Percentiles rank a stretch among this genome's conserved stretches.
phyloP scores from a whole-genome alignment of 1,140 invertebrate species.

The Catajapyx aquilonaris region DNA sequence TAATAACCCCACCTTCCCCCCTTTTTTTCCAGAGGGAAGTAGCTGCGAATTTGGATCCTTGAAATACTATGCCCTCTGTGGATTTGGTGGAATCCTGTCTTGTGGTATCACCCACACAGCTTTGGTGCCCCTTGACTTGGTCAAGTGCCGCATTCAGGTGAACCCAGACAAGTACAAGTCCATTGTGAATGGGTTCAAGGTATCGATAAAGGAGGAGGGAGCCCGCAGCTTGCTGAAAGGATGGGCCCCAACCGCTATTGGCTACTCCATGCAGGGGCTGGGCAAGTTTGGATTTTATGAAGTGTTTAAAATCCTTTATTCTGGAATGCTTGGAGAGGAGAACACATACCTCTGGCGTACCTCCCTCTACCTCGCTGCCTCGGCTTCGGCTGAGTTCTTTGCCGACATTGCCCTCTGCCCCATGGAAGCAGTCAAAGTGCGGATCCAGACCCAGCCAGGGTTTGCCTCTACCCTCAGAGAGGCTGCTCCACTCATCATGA shows the following conservation, averaged over 20 bases:
- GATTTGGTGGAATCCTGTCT: constrained; percentile 82
- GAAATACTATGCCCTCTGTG: constrained; percentile 86
- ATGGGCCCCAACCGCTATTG: constrained; percentile 96
- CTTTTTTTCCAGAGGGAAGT: constrained; percentile 26
- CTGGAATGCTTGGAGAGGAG: constrained; percentile 75
- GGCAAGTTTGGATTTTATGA: constrained; percentile 61
- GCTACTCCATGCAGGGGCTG: constrained; percentile 76
- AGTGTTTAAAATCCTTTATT: constrained; percentile 71
- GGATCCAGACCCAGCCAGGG: constrained; percentile 92
- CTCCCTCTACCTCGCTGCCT: constrained; percentile 76
- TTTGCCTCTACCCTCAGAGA: constrained; percentile 75
- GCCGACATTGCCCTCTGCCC: constrained; percentile 96
- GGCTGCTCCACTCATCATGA: constrained; percentile 68
- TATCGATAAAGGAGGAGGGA: constrained; percentile 69
- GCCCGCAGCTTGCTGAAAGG: constrained; percentile 69
- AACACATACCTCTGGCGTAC: constrained; percentile 84
- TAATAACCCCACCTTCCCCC: too few species aligned
- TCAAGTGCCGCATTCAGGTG: constrained; percentile 97
- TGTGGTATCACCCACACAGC: constrained; percentile 77
- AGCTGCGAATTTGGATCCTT: constrained; percentile 83
- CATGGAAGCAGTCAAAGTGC: constrained; percentile 92
- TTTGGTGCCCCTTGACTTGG: constrained; percentile 88
- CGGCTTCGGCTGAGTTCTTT: constrained; percentile 97
- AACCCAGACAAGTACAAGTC: constrained; percentile 84
- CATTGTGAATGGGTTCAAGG: constrained; percentile 67